These are phyloP conservation scores for Clinocottus analis DNA, from an alignment of 2,113 vertebrate genomes.

Conservation along the genomic window DNA sequence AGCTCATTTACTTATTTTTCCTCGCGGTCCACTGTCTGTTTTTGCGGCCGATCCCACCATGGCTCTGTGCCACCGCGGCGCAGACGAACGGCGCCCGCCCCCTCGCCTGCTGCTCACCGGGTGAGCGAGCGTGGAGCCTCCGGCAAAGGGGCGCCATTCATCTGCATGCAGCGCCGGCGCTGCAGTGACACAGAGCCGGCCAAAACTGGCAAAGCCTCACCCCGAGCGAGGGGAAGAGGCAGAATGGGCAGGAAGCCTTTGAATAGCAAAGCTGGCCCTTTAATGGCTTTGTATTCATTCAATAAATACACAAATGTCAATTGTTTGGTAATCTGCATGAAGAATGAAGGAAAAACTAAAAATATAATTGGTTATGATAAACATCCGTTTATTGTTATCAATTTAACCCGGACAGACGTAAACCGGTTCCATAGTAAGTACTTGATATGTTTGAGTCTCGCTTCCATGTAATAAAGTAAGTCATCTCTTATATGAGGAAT, in stretches of 20 bases:
- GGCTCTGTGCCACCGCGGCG: no score
- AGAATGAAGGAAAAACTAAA: not conserved
- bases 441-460: conserved; percentile 51
- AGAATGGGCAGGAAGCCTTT: not conserved
- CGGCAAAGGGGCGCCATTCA: not conserved
- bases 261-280: not conserved
- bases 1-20: no score
- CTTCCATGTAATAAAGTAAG: conserved; percentile 35
- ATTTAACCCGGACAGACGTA: not conserved
- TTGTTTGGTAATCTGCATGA: not conserved
- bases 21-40: no score
- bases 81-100: no score
- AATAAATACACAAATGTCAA: not conserved
- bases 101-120: no score
- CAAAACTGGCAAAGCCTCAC: no score
- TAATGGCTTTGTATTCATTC: not conserved
- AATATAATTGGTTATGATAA: not conserved
- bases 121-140: no score
- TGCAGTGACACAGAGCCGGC: no score
- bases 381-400: not conserved
- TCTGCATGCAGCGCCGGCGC: not conserved
- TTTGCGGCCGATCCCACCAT: no score
- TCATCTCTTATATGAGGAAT: conserved; percentile 24
- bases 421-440: conserved; percentile 33
- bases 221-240: no score